phyloP scores from a whole-genome alignment of 37 sponge, comb jelly and placozoan species.

The Chondrilla cf. caribensis region DNA sequence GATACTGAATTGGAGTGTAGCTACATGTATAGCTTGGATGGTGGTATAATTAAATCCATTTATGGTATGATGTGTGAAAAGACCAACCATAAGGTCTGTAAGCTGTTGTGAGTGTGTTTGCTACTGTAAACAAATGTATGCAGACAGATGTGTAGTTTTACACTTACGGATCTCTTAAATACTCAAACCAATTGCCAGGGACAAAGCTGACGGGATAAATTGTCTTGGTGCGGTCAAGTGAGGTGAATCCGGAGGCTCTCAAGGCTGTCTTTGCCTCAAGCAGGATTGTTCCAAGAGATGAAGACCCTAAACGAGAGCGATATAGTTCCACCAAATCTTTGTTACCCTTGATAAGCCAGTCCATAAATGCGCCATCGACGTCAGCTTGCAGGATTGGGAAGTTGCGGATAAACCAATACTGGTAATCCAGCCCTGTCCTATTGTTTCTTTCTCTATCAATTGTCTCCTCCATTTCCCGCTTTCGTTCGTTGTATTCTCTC shows the following conservation, averaged over 20 bases:
- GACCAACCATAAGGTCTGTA: no score
- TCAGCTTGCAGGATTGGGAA: constrained; percentile 36
- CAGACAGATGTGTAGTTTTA: no score
- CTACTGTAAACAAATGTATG: no score
- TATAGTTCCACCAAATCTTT: constrained; percentile 51
- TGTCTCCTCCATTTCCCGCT: constrained; percentile 42
- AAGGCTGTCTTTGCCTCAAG: constrained; percentile 41
- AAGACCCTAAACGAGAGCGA: constrained; percentile 21
- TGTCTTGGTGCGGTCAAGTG: constrained; percentile 58
- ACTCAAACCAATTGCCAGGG: constrained; percentile 58
- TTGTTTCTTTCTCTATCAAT: constrained; percentile 25
- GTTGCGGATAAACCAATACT: constrained; percentile 56
- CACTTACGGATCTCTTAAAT: constrained; percentile 36
- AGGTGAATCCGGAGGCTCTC: constrained; percentile 36
- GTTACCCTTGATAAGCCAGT: constrained; percentile 50
- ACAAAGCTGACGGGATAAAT: constrained; percentile 56
- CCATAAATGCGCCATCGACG: constrained; percentile 58
- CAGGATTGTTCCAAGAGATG: constrained; percentile 26
- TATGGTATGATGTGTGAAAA: no score
- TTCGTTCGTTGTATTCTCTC: constrained; percentile 39
- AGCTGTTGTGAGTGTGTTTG: no score
- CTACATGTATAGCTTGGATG: no score
- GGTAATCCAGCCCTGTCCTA: constrained; percentile 19
- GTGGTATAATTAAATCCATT: no score
- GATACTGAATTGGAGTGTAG: no score